Base-by-base conservation (phyloP, 92 coral and sea anemone genomes). In the Ricordea florida region DNA sequence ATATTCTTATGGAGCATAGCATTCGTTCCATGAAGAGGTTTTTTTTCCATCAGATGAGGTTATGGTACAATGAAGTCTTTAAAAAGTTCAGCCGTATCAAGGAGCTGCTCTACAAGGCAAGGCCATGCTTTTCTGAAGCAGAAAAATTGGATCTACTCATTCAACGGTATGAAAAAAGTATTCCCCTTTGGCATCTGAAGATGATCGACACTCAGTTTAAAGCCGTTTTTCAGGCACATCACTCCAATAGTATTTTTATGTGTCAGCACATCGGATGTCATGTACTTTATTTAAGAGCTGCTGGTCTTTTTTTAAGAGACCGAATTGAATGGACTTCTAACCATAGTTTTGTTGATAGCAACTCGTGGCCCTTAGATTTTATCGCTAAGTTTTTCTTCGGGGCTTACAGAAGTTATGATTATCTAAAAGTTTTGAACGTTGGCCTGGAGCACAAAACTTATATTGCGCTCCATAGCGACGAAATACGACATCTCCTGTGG, bases 361-460 rank as follows among this genome's bases (percentile, higher is more conserved):
- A n/a, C n/a, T 18, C 30, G 4, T 68, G 75, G 75, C 75, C 75
- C 47, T 20, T 49, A 4, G 61, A 48, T 11, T 68, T 68, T 16
- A 0, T 68, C 3, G 31, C 49, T 9, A 68, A 68, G 21, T 28
- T 35, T 6, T 21, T 46, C 18, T 23, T 68, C 3, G 75, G 75
- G 9, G 8, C 18, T 16, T 44, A 14, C 17, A 37, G 40, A 9
- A 10, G 18, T 1, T 63, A 63, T 28, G 55, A 26, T 27, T 63
- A 63, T 42, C 21, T 63, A 16, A 63, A 43, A 29, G 10, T 28
- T 2, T 42, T 63, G 10, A 17, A 63, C 25, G 10, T 42, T 11
- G 71, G 56, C 10, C 17, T 63, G 29, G 52, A 62, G 10, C 53
- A 34, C 26, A 15, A 27, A 0, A 62, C 70, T 10, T 15, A 28